Percentiles rank a stretch among this genome's conserved stretches.
Conservation (phyloP, 2,797 vertebrate genomes). For the Oreochromis grahami region DNA sequence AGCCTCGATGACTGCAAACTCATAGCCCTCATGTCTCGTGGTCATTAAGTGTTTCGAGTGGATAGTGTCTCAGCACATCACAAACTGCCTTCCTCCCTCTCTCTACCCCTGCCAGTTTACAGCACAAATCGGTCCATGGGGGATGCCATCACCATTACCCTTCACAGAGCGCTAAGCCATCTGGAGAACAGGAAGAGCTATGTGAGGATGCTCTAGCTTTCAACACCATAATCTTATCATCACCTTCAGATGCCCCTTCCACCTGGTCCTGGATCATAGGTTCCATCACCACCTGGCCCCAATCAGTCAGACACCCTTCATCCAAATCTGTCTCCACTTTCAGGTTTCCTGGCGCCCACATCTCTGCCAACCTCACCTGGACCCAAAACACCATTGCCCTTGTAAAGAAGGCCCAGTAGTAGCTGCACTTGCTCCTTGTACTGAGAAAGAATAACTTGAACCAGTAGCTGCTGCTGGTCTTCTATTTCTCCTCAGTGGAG, state of each 20-base stretch:
- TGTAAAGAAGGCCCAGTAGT: neutral
- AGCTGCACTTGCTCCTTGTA: neutral
- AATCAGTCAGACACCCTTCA: neutral
- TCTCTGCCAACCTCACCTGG: neutral
- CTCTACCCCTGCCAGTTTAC: neutral
- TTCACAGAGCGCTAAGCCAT: neutral
- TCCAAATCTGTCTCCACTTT: neutral
- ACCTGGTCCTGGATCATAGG: neutral
- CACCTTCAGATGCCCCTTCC: neutral
- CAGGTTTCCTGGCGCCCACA: neutral
- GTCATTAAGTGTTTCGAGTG: neutral
- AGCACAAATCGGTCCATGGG: neutral
- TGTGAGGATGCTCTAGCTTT: neutral
- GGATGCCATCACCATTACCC: neutral
- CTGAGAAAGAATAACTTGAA: neutral
- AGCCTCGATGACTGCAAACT: neutral
- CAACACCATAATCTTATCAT: neutral
- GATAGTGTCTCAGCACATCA: neutral
- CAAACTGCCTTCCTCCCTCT: neutral
- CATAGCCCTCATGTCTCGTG: neutral
- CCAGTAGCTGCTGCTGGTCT: neutral
- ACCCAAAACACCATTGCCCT: neutral
- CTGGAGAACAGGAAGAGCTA: neutral
- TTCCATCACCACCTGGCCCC: neutral
- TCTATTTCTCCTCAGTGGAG: neutral